Evolutionary conservation across 35 echinoderm and acorn worm genomes (phyloP).

Genomic region (Chiridota heheva): DNA sequence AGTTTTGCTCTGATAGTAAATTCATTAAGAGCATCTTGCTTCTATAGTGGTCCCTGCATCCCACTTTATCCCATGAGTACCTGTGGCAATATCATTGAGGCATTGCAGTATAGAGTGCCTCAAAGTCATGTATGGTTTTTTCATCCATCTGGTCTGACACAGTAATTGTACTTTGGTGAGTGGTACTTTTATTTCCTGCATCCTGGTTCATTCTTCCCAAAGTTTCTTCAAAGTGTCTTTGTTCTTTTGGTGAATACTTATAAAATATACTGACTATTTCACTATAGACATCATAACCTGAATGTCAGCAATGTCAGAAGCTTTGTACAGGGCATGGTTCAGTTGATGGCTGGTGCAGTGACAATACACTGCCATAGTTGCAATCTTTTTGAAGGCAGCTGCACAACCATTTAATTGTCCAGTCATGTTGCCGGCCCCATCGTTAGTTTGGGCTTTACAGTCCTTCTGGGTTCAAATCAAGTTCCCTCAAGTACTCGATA

Average conservation of each 20-base stretch:
- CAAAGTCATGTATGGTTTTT: too few species aligned
- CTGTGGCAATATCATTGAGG: too few species aligned
- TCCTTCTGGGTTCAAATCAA: constrained; percentile 5
- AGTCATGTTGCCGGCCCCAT: constrained; percentile 60
- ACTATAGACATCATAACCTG: constrained; percentile 30
- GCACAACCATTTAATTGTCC: constrained; percentile 53
- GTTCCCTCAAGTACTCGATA: background rate
- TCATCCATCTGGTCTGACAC: constrained; percentile 67
- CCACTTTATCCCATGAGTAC: too few species aligned
- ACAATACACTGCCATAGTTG: constrained; percentile 37
- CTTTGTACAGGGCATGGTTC: constrained; percentile 36
- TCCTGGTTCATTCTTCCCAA: background rate
- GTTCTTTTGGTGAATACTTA: constrained; percentile 50
- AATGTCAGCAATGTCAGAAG: constrained; percentile 40
- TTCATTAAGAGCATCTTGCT: too few species aligned
- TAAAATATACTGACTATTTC: constrained; percentile 24
- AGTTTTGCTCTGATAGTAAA: too few species aligned
- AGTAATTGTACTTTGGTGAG: constrained; percentile 4
- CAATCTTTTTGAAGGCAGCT: constrained; percentile 13
- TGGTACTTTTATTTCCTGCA: background rate
- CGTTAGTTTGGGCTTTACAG: constrained; percentile 51
- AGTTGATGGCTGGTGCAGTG: constrained; percentile 59
- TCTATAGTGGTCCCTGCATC: too few species aligned
- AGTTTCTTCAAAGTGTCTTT: constrained; percentile 26
- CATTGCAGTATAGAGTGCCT: too few species aligned